Evolutionary conservation across 2,888 invertebrate genomes (phyloP), one percentile per base, ranked within the genome.

Genomic region (Trisateles emortualis): DNA sequence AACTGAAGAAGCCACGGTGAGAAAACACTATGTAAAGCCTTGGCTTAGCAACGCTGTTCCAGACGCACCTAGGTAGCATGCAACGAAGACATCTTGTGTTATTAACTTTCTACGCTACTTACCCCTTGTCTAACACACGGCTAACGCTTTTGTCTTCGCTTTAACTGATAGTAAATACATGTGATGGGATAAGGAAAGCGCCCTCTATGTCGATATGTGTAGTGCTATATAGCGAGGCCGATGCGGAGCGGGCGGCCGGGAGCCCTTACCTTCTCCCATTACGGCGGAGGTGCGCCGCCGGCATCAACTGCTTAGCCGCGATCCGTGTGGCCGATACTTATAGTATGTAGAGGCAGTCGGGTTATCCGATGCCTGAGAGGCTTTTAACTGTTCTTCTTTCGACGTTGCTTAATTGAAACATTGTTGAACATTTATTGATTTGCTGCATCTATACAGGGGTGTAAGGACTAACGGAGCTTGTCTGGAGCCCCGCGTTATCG

Each of bases 101-200:
- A 71, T 74, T 90, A 91, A 90, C 83, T 87, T 89, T 91, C 87
- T 80, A 76, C 76, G 90, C 89, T 78, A 88, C 89, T 92, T 68
- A 91, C 83, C 44, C 64, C 80, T 76, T 81, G 68, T 82, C 83
- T 93, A 92, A 93, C 85, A 70, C 67, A 71, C 70, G 76, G 79
- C 83, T 91, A 92, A 92, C 79, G 93, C 93, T 93, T 93, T 72
- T 78, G 75, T 83, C 85, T 87, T 78, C 85, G 88, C 89, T 85
- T 84, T 88, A 87, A 91, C 88, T 72, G 73, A 74, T 83, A 86
- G 84, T 83, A 77, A 74, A 81, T 85, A 77, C 76, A 87, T 90
- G 94, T 94, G 94, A 95, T 95, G 95, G 95, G 95, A 95, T 95
- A 95, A 95, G 95, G 95, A 95, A 95, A 95, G 94, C 94, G 95